Evolutionary conservation across 2,113 vertebrate genomes (phyloP), one percentile per base, ranked within the genome.

Genomic region (Willisornis vidua): DNA sequence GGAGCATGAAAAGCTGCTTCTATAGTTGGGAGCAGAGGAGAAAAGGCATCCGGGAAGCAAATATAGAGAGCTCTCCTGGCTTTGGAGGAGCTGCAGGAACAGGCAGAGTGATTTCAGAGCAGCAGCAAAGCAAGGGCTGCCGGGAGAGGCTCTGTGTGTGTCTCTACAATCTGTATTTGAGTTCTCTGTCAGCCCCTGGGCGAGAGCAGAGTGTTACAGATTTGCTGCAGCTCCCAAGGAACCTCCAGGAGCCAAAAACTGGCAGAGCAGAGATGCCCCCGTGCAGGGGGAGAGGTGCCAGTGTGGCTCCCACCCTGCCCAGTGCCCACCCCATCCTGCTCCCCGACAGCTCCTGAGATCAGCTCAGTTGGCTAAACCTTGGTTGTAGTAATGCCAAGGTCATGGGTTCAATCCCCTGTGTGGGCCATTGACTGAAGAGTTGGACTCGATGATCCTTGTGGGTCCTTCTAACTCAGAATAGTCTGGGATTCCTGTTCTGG

Each of bases 1-100:
- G 78, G 75, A 93, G 85, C 91, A 91, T 63, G 87, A 88, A 96
- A 96, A 96, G 72, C 75, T 83, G 85, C 75, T 91, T 86, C 95
- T 93, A 61, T 45, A 91, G 72, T 74, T 74, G 79, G 45, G 74
- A 94, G 85, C 55, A 90, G 67, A 90, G 75, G 75, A 90, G 78
- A 48, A 86, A 88, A 91, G 67, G 75, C 78, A 77, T 91, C 78
- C 2, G 0, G 51, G 63, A 94, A 93, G 61, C 41, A 96, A 89
- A 93, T 48, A 76, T 0, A 66, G 85, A 67, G 65, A 74, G 85
- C 61, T 91, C 86, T 95, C 85, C 80, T 91, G 89, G 87, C 87
- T 95, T 96, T 89, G 41, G 57, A 51, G 93, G 37, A 93, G 80
- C 89, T 71, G 52, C 93, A 93, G 93, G 86, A 87, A 48, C 55